These are phyloP conservation scores for Pelvicachromis taeniatus DNA, from an alignment of 2,113 vertebrate species.

Conservation along the genomic window DNA sequence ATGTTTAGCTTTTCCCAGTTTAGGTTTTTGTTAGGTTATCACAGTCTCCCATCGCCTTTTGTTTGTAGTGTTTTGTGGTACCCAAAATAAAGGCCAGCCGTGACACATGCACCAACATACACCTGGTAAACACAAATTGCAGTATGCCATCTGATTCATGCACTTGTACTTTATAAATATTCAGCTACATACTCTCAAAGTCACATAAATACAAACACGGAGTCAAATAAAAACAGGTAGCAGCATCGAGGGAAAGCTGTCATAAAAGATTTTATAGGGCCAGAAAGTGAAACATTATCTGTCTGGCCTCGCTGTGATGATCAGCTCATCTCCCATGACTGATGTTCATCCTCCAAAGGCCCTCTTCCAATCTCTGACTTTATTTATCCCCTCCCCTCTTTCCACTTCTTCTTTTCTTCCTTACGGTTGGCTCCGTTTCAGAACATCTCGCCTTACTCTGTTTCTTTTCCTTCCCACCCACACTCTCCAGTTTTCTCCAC, in stretches of 20 bases:
- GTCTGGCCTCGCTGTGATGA: conserved; percentile 36
- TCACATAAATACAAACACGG: conserved; percentile 13
- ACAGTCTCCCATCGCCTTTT: not conserved
- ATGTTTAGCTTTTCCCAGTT: not conserved
- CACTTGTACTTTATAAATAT: not conserved
- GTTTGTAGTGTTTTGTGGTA: not conserved
- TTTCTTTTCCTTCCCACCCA: not conserved
- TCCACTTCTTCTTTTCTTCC: not conserved
- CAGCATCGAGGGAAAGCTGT: conserved; percentile 34
- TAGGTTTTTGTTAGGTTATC: not conserved
- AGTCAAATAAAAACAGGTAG: conserved; percentile 52
- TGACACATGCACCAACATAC: not conserved
- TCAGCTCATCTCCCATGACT: conserved; percentile 41
- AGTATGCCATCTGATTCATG: not conserved
- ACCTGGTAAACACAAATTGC: not conserved
- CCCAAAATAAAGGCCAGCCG: too few species aligned
- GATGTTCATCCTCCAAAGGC: conserved; percentile 22
- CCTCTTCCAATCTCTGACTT: not conserved
- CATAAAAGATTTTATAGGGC: conserved; percentile 55
- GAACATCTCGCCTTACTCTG: not conserved
- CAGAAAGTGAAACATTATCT: conserved; percentile 59
- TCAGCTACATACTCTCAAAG: not conserved
- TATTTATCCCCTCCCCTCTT: not conserved
- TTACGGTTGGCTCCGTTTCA: not conserved
- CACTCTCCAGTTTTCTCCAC: not conserved